Conservation (phyloP, 2,888 invertebrate species). For the Ophonus ardosiacus region DNA sequence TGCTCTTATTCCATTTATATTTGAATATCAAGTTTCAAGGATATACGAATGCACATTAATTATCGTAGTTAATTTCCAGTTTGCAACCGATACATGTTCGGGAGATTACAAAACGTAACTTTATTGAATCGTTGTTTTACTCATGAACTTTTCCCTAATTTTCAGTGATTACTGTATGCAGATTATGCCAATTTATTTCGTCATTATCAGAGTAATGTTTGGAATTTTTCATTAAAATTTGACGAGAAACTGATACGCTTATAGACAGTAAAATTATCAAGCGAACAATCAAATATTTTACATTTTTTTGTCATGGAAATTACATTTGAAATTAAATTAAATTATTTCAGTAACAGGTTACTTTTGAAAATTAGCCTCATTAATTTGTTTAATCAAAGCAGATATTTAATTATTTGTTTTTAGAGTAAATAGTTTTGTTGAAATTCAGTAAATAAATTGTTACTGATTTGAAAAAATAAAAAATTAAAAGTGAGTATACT, state of each 20-base stretch:
- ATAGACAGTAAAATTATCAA: background rate
- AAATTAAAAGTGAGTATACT: no score
- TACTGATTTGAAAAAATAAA: no score
- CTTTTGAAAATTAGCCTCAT: background rate
- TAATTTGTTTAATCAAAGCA: background rate
- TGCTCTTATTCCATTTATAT: slow-evolving; percentile 14
- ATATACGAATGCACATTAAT: slow-evolving; percentile 22
- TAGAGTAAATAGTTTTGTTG: background rate
- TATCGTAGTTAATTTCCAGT: slow-evolving; percentile 21
- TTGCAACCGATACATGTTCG: slow-evolving; percentile 21
- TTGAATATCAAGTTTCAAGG: slow-evolving; percentile 29
- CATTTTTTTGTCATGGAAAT: slow-evolving; percentile 16
- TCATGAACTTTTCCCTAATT: background rate
- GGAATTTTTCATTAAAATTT: slow-evolving; percentile 56
- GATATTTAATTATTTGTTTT: background rate
- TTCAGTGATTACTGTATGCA: background rate
- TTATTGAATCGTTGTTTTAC: slow-evolving; percentile 25
- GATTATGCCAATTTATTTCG: slow-evolving; percentile 28
- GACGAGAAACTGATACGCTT: slow-evolving; percentile 18
- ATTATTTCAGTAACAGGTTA: background rate
- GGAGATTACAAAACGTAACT: slow-evolving; percentile 31
- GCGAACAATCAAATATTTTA: slow-evolving; percentile 1
- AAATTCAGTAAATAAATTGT: no score
- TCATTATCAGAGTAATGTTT: slow-evolving; percentile 32
- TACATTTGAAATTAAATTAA: slow-evolving; percentile 12